phyloP scores from a whole-genome alignment of 2,113 vertebrate species.

The Strix uralensis region DNA sequence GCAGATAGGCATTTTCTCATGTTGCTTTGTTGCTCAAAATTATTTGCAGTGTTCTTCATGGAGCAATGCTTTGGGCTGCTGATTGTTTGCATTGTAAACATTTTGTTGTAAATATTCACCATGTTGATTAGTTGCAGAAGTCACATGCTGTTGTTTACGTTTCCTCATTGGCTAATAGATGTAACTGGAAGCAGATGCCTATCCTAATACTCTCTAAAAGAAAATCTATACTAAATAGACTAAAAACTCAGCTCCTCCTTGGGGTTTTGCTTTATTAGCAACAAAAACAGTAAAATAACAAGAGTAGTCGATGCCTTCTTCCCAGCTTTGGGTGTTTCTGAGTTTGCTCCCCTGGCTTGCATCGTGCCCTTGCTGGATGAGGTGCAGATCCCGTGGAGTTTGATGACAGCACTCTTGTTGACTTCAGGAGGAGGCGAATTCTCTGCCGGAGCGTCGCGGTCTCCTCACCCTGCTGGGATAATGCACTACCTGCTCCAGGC shows the following conservation, averaged over 20 bases:
- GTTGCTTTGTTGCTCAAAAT: constrained; percentile 44
- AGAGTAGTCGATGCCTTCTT: neutral
- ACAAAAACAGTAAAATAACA: neutral
- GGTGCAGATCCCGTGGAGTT: neutral
- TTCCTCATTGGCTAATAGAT: constrained; percentile 33
- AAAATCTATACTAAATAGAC: neutral
- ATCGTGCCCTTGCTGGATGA: accelerated
- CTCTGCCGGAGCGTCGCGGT: neutral
- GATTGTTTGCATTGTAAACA: constrained; percentile 62
- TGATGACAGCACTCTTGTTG: neutral
- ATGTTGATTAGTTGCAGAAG: constrained; percentile 30
- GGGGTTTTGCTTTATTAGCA: constrained; percentile 29
- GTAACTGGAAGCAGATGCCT: constrained; percentile 59
- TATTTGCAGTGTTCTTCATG: constrained; percentile 65
- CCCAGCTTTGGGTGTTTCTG: neutral
- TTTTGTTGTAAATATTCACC: constrained; percentile 60
- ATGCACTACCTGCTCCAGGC: neutral
- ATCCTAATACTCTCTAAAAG: constrained; percentile 8
- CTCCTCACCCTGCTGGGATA: neutral
- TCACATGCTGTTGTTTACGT: constrained; percentile 14
- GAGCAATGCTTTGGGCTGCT: constrained; percentile 40
- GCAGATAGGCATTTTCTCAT: constrained; percentile 54
- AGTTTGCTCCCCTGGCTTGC: neutral
- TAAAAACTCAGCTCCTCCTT: neutral
- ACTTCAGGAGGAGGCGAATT: neutral